A percentile compares a stretch with the other conserved stretches of the same genome.
phyloP scores from a whole-genome alignment of 2,113 vertebrate species.

The Stercorarius parasiticus region DNA sequence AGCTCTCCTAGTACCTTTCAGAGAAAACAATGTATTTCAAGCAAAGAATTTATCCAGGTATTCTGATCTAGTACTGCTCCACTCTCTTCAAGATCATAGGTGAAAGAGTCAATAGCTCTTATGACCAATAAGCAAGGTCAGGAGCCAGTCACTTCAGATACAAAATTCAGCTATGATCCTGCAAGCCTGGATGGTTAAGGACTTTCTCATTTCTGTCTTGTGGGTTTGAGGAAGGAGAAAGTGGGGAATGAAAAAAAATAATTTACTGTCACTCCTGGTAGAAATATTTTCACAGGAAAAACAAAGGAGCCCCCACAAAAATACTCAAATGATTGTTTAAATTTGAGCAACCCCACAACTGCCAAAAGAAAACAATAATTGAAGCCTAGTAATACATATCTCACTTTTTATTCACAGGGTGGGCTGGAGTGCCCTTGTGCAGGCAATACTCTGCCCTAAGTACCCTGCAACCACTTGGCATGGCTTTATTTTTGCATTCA shows the following conservation, averaged over 20 bases:
- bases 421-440: not conserved
- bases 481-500: not conserved
- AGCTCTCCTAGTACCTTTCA: not conserved
- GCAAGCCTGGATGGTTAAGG: not conserved
- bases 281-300: not conserved
- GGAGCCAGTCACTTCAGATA: not conserved
- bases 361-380: not conserved
- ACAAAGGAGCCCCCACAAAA: not conserved
- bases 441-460: not conserved
- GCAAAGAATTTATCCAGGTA: not conserved
- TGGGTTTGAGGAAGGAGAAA: not conserved
- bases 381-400: not conserved
- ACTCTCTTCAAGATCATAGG: not conserved
- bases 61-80: not conserved
- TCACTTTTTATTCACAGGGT: not conserved
- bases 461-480: not conserved
- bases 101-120: not conserved
- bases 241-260: not conserved
- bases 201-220: not conserved
- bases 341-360: not conserved
- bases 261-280: not conserved
- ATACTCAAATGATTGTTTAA: not conserved
- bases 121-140: not conserved
- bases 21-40: not conserved
- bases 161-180: not conserved